Percentiles rank a stretch among this genome's conserved stretches.
Evolutionary conservation across 2,888 invertebrate species (phyloP).

Genomic region (Ypsolopha sequella): DNA sequence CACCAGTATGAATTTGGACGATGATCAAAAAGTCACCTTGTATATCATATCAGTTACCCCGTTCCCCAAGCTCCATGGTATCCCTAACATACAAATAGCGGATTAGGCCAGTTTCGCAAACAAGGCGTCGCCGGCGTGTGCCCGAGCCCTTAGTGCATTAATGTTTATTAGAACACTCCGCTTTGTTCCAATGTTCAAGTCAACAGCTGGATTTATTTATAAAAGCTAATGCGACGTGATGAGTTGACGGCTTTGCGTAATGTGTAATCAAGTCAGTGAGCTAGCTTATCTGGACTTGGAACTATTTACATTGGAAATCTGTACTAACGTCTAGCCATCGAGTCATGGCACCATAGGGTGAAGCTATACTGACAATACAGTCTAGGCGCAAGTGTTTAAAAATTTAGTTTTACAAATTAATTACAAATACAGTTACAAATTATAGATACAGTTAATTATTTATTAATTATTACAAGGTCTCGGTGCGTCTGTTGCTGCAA

Average conservation of each 20-base stretch:
- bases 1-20: too few relatives aligned
- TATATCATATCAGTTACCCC: too few relatives aligned
- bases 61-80: constrained; percentile 13
- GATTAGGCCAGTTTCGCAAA: constrained; percentile 72
- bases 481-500: too few relatives aligned
- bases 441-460: too few relatives aligned
- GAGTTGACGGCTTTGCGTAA: constrained; percentile 35
- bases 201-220: constrained; percentile 33
- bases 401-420: too few relatives aligned
- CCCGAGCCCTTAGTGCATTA: constrained; percentile 56
- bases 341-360: too few relatives aligned
- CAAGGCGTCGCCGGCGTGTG: constrained; percentile 64
- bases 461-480: too few relatives aligned
- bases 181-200: constrained; percentile 36
- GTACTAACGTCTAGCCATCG: background rate
- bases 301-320: background rate
- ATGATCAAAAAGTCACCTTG: too few relatives aligned
- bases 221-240: constrained; percentile 39
- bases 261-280: background rate
- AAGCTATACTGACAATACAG: too few relatives aligned
- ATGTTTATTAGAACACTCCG: constrained; percentile 57
- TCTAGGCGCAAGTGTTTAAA: too few relatives aligned
- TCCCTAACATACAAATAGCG: constrained; percentile 55
- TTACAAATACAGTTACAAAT: too few relatives aligned
- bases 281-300: background rate